Evolutionary conservation across 2,888 invertebrate species (phyloP), one percentile per base, ranked within the genome.

Genomic region (Dasysyrphus albostriatus): DNA sequence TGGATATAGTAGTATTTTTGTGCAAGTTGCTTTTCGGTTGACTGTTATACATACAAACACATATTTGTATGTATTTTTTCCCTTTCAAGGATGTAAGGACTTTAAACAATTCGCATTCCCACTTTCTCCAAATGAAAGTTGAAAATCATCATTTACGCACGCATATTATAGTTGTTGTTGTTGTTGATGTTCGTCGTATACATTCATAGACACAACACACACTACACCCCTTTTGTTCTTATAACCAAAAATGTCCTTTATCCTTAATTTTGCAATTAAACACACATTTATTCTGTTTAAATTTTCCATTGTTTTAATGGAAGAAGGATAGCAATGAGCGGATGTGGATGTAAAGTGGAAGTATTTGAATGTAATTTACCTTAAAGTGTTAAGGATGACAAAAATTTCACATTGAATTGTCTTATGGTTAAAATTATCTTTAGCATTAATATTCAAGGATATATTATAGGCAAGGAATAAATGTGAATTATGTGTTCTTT

Each of bases 241-340:
- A 54, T 51, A 61, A 59, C 65, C 70, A 47, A 81, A 80, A 72
- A 81, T 81, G 81, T 81, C 84, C 81, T 65, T 80, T 75, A 54
- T 81, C 69, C 76, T 81, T 84, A 84, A 80, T 67, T 80, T 67
- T 59, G 65, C 51, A 84, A 84, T 84, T 84, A 81, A 81, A 81
- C 81, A 76, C 72, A 76, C 81, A 84, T 84, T 81, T 84, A 76
- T 80, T 51, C 34, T 84, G 51, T 65, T 81, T 73, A 67, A 51
- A 81, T 76, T 54, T 80, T 74, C 69, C 72, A 79, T 75, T 70
- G 63, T 79, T 65, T 76, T 65, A 76, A 65, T 54, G 51, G 49
- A 47, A 58, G 37, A 47, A 32, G 56, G 51, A 70, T 51, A 39
- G 12, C 24, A 61, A 39, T 37, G 29, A 54, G 44, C 54, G 59